Evolutionary conservation across 2,888 invertebrate species (phyloP).

Genomic region (Frankliniella intonsa): DNA sequence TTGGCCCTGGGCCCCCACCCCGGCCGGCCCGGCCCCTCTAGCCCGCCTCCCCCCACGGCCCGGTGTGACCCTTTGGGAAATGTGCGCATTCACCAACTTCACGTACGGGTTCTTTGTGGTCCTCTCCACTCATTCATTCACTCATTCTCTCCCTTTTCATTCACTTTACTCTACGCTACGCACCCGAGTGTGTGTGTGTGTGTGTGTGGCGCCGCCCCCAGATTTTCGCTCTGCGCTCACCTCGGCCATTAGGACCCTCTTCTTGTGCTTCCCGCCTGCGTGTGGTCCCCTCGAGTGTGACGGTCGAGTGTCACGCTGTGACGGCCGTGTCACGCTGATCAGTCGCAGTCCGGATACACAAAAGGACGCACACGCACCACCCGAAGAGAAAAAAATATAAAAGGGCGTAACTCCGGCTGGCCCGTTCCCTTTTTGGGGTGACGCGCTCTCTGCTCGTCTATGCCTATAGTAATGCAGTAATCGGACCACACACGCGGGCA

Average conservation of each 20-base stretch:
- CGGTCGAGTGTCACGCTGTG: background rate
- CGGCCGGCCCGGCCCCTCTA: background rate
- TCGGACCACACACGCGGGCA: too few relatives aligned
- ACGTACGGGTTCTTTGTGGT: too few relatives aligned
- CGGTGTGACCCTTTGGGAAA: background rate
- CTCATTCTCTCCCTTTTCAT: background rate
- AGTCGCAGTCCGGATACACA: background rate
- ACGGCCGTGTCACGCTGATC: background rate
- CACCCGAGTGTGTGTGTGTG: too few relatives aligned
- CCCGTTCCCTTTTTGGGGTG: too few relatives aligned
- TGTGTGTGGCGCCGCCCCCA: background rate
- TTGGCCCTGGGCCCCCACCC: background rate
- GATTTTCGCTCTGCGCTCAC: background rate
- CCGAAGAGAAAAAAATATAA: too few relatives aligned
- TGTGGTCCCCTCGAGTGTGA: background rate
- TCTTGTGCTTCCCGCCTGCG: too few relatives aligned
- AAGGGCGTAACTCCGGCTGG: too few relatives aligned
- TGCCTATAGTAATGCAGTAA: too few relatives aligned
- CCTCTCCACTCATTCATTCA: background rate
- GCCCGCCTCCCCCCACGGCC: background rate
- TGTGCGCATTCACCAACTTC: background rate
- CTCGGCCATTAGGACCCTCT: too few relatives aligned
- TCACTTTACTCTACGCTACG: background rate
- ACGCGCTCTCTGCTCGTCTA: too few relatives aligned
- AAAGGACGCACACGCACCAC: too few relatives aligned